Evolutionary conservation across 2,888 invertebrate species (phyloP).

Genomic region (Boloria selene): DNA sequence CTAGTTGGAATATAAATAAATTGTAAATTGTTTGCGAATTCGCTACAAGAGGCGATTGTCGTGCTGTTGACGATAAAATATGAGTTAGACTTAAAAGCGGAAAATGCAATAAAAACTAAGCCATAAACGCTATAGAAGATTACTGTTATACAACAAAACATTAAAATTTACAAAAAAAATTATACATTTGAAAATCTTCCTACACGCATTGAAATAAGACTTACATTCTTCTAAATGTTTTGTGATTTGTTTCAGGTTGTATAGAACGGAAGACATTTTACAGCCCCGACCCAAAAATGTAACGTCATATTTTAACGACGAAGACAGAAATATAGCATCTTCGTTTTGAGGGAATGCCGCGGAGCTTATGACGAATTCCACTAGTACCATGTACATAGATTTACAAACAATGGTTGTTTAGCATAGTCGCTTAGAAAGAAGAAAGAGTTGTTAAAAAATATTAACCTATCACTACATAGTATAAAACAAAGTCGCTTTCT

Average conservation of each 20-base stretch:
- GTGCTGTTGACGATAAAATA: constrained; percentile 27
- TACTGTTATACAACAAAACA: constrained; percentile 10
- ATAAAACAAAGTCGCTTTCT: no score
- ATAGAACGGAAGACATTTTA: constrained; percentile 21
- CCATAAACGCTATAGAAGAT: constrained; percentile 23
- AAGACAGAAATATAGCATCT: constrained; percentile 18
- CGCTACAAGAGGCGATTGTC: constrained; percentile 16
- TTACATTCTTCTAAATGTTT: constrained; percentile 1
- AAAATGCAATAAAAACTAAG: constrained; percentile 30
- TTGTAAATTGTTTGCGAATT: constrained; percentile 6
- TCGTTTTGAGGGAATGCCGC: constrained; percentile 6
- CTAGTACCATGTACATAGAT: no score
- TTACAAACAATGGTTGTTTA: no score
- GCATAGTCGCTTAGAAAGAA: no score
- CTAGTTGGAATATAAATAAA: background rate
- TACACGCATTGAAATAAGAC: background rate
- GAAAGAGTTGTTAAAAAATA: no score
- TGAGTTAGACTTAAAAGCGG: constrained; percentile 26
- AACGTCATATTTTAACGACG: constrained; percentile 33
- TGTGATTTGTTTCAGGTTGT: constrained; percentile 2
- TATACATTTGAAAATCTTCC: background rate
- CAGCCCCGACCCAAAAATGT: constrained; percentile 26
- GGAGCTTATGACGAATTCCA: background rate
- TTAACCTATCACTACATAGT: no score
- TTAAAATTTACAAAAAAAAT: constrained; percentile 6